Base-by-base conservation (phyloP, 2,797 vertebrate genomes). In the Anguilla anguilla region DNA sequence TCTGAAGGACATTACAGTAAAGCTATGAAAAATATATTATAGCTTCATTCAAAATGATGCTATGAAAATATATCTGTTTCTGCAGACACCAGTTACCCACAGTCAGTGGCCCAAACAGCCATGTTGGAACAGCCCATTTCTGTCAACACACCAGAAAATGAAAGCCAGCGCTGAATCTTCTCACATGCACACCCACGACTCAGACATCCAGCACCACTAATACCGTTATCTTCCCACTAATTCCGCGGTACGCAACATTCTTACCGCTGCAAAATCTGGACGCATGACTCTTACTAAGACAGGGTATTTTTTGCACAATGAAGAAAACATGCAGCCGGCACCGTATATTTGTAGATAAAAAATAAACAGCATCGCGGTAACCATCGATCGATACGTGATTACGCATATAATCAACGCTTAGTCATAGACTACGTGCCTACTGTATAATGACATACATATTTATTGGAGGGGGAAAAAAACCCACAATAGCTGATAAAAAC, bases 111-210 rank as follows among this genome's bases (percentile, higher is more conserved):
- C 59, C 51, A 17, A 85, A 89, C 89, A 90, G 89, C 86, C 88
- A 90, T 90, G 85, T 90, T 89, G 90, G 90, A 90, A 87, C 87
- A 89, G 83, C 85, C 83, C 86, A 86, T 91, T 88, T 87, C 85
- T 89, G 87, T 89, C 87, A 90, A 87, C 86, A 85, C 43, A 43
- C 64, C 55, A 83, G 61, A 85, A 88, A 88, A 83, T 83, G 85
- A 85, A 88, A 88, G 89, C 89, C 86, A 91, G 91, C 77, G 74
- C 88, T 88, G 83, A 43, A 11, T 61, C 67, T 77, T 15, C 83
- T 81, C 83, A 83, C 84, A 89, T n/a, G 49, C 82, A 90, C 82
- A 31, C 85, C 69, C 69, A 88, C 86, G 67, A 53, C 10, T 55
- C 51, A 46, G 84, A 64, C 84, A 86, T 86, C 25, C 55, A 87